Percentiles rank a stretch among this genome's conserved stretches.
Conservation (phyloP, 2,888 invertebrate genomes). For the Cyaniris semiargus region DNA sequence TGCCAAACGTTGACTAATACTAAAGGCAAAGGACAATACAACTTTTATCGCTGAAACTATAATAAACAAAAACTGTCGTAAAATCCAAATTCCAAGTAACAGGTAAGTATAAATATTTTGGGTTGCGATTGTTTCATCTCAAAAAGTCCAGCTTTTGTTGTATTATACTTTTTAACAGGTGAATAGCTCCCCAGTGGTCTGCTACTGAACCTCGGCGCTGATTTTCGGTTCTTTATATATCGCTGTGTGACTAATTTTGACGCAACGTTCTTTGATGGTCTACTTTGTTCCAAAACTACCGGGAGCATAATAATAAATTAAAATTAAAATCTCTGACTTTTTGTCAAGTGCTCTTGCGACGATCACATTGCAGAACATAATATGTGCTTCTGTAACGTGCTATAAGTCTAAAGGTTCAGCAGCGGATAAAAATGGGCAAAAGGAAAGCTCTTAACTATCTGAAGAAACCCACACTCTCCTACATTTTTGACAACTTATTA, state of each 20-base stretch:
- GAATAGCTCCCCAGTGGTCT: neutral
- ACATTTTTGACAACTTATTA: no score
- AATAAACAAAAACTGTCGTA: neutral
- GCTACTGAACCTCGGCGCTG: neutral
- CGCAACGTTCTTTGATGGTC: neutral
- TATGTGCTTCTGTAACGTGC: no score
- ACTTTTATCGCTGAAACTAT: neutral
- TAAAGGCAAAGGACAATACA: neutral
- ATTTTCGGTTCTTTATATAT: neutral
- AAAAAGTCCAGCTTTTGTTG: neutral
- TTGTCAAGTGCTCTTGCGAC: no score
- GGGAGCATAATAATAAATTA: no score
- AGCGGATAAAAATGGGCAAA: no score
- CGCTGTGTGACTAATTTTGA: neutral
- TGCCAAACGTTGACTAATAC: neutral
- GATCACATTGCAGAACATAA: no score
- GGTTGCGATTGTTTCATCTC: neutral
- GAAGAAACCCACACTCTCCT: no score
- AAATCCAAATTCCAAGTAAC: neutral
- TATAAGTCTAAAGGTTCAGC: no score
- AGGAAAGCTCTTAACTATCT: no score
- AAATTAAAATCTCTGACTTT: no score
- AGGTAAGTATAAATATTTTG: constrained; percentile 15
- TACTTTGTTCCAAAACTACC: no score
- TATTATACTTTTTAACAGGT: neutral